A percentile compares a stretch with the other conserved stretches of the same genome.
Evolutionary conservation across 2,888 invertebrate species (phyloP).

Genomic region (Lamellibrachia satsuma): DNA sequence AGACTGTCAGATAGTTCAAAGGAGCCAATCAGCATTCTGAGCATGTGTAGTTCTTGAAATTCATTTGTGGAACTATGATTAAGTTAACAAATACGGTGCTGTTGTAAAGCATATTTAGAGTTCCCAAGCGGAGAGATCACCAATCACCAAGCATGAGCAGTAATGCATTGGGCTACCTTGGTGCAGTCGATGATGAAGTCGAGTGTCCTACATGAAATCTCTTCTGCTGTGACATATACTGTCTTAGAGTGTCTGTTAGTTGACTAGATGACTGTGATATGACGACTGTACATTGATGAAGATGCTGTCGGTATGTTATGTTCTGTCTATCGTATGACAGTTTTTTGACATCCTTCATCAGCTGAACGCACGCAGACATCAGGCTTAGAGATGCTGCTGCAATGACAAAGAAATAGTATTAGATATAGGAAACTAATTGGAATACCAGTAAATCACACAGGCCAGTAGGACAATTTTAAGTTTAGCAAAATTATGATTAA

Average conservation of each 20-base stretch:
- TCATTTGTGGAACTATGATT: no score
- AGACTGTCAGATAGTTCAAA: neutral
- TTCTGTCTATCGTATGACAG: constrained; percentile 53
- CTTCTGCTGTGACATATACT: neutral
- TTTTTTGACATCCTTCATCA: constrained; percentile 57
- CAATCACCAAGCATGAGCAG: neutral
- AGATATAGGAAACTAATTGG: neutral
- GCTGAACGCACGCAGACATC: constrained; percentile 60
- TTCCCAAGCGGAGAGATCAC: neutral
- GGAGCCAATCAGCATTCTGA: neutral
- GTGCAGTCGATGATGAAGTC: neutral
- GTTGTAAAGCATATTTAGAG: neutral
- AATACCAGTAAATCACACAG: neutral
- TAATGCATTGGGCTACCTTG: constrained; percentile 7
- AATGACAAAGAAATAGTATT: constrained; percentile 22
- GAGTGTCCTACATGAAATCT: neutral
- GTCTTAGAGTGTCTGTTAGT: constrained; percentile 45
- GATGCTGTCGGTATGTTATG: constrained; percentile 45
- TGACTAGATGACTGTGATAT: constrained; percentile 47
- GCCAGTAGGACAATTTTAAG: neutral
- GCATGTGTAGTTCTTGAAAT: no score
- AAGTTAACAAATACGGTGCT: neutral
- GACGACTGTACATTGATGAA: constrained; percentile 49
- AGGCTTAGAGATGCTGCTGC: constrained; percentile 62
- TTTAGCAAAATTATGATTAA: neutral